A percentile compares a stretch with the other conserved stretches of the same genome.
phyloP scores from a whole-genome alignment of 64 coral and sea anemone genomes.

The Montipora efflorescens region DNA sequence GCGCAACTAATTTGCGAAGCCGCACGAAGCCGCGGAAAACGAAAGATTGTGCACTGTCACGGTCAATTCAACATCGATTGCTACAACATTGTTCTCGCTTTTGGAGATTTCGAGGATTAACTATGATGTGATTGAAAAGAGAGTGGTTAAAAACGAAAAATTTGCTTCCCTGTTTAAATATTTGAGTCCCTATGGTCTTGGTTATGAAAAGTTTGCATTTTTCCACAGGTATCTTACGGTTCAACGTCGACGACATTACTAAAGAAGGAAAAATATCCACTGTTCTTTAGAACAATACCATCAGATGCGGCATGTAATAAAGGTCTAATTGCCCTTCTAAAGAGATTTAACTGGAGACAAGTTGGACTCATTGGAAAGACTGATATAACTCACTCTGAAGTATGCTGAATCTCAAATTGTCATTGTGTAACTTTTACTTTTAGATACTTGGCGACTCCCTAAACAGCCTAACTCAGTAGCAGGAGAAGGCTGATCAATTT shows the following conservation, averaged over 20 bases:
- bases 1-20: too few species aligned
- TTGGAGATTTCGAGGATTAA: too few species aligned
- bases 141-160: too few species aligned
- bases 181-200: too few species aligned
- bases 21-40: too few species aligned
- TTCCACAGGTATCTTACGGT: conserved; percentile 65
- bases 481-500: too few species aligned
- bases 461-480: neutral
- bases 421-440: neutral
- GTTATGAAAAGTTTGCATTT: neutral
- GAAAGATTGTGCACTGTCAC: too few species aligned
- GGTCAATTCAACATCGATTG: too few species aligned
- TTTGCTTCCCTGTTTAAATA: too few species aligned
- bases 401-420: neutral
- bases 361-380: conserved; percentile 79
- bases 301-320: conserved; percentile 64
- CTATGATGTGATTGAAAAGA: too few species aligned
- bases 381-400: conserved; percentile 62
- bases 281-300: conserved; percentile 75
- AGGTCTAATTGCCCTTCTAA: conserved; percentile 66
- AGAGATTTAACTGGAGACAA: conserved; percentile 70
- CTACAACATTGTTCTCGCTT: too few species aligned
- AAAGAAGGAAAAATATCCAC: conserved; percentile 64
- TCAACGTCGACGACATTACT: conserved; percentile 63
- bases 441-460: neutral